phyloP scores from a whole-genome alignment of 1,140 invertebrate genomes.

The Scaptomyza pallida region DNA sequence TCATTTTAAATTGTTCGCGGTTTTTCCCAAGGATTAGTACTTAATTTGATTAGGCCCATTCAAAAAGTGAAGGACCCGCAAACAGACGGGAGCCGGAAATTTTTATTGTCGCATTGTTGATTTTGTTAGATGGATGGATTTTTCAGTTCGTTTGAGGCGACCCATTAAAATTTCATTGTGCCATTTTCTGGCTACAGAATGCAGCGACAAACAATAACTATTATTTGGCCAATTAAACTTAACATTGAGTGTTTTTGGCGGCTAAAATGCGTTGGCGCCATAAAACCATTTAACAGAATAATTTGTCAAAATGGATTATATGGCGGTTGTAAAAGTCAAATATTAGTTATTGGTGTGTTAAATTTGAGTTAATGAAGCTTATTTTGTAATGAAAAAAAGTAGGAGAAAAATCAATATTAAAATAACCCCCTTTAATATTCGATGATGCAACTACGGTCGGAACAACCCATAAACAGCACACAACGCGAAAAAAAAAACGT shows the following conservation, averaged over 20 bases:
- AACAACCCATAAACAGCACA: too few species aligned
- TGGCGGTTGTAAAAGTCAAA: not conserved
- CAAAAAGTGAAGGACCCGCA: constrained; percentile 23
- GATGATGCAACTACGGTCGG: too few species aligned
- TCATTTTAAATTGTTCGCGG: constrained; percentile 80
- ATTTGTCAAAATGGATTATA: constrained; percentile 12
- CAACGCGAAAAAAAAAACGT: too few species aligned
- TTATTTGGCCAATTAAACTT: constrained; percentile 54
- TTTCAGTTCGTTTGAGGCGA: constrained; percentile 55
- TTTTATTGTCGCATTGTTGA: constrained; percentile 64
- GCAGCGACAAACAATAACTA: constrained; percentile 45
- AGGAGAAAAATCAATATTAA: too few species aligned
- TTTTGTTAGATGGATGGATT: constrained; percentile 32
- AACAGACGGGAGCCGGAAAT: constrained; percentile 23
- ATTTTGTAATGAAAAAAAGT: too few species aligned
- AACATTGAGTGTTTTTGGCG: constrained; percentile 1
- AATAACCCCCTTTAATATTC: too few species aligned
- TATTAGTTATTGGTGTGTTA: not conserved
- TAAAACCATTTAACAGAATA: constrained; percentile 19
- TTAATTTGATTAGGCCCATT: constrained; percentile 78
- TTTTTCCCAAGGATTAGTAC: constrained; percentile 80
- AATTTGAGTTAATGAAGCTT: not conserved
- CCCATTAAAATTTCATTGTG: constrained; percentile 58
- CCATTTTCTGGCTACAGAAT: constrained; percentile 24
- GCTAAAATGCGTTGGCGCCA: constrained; percentile 3